Evolutionary conservation across 2,797 vertebrate species (phyloP), one percentile per base, ranked within the genome.

Genomic region (Luscinia luscinia): DNA sequence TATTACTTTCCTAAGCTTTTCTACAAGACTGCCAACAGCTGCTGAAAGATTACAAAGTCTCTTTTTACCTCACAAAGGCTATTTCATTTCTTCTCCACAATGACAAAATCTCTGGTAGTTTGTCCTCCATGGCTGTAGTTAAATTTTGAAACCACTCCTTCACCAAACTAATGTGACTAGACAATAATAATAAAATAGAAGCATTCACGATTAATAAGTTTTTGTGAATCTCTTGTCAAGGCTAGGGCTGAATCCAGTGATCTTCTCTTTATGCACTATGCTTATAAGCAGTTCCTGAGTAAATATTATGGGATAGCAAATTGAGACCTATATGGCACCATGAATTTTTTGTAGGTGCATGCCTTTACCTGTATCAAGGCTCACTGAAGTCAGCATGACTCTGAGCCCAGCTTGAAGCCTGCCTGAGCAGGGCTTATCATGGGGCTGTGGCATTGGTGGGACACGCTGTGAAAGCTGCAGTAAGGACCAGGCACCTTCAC

Each of bases 271-370:
- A 74, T 54, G 11, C 10, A 27, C 23, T 80, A 55, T 43, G 69
- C 15, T 15, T 77, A 82, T 0, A 3, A 91, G 36, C 73, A 79
- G 73, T 91, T 92, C 92, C 94, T 96, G 96, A 96, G 86, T 89
- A 87, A 84, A 92, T 63, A 67, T 70, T 67, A 67, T 5, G 67
- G 63, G 69, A 74, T 28, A 66, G 70, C 4, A 26, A 84, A 76
- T 43, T 2, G 21, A 87, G 51, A 81, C n/a, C 17, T 59, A 28
- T 10, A n/a, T 26, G 57, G 28, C 91, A 46, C 63, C 38, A 52
- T 20, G 26, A 70, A 12, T 22, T 62, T 68, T 74, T 73, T 58
- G 32, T 40, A 52, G 45, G 9, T 58, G 59, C 5, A 1, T 73
- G 26, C 46, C 61, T 66, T 41, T 74, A 38, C 30, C 41, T 75